phyloP scores from a whole-genome alignment of 2,888 invertebrate species.

The Ctena decussata region DNA sequence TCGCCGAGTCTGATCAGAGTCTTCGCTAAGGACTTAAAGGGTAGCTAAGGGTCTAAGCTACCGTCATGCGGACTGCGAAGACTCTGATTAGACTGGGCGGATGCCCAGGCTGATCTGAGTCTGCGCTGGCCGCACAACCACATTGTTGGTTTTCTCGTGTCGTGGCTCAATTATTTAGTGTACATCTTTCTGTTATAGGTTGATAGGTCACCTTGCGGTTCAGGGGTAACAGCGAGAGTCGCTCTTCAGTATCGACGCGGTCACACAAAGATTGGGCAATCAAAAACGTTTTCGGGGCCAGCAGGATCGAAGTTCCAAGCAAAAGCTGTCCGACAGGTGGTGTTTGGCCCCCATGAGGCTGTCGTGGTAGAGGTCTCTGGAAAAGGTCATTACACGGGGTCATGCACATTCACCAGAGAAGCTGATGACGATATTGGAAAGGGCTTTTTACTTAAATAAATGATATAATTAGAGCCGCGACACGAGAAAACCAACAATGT shows the following conservation, averaged over 20 bases:
- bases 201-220: slow-evolving; percentile 87
- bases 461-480: no score
- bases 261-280: slow-evolving; percentile 76
- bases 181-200: slow-evolving; percentile 77
- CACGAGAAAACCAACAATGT: no score
- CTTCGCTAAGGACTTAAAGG: no score
- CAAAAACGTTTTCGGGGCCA: slow-evolving; percentile 76
- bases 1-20: no score
- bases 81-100: no score
- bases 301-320: slow-evolving; percentile 77
- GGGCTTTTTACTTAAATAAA: slow-evolving; percentile 81
- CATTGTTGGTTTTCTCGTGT: no score
- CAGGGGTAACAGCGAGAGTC: slow-evolving; percentile 85
- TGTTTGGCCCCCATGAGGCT: slow-evolving; percentile 72
- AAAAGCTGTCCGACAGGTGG: slow-evolving; percentile 61
- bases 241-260: slow-evolving; percentile 82
- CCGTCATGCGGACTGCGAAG: no score
- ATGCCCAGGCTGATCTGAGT: no score
- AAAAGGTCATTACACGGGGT: slow-evolving; percentile 80
- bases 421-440: slow-evolving; percentile 80
- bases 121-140: no score
- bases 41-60: no score
- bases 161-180: no score
- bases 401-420: slow-evolving; percentile 81
- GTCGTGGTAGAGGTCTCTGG: slow-evolving; percentile 86